Evolutionary conservation across 2,113 vertebrate species (phyloP), one percentile per base, ranked within the genome.

Genomic region (Erinaceus europaeus): DNA sequence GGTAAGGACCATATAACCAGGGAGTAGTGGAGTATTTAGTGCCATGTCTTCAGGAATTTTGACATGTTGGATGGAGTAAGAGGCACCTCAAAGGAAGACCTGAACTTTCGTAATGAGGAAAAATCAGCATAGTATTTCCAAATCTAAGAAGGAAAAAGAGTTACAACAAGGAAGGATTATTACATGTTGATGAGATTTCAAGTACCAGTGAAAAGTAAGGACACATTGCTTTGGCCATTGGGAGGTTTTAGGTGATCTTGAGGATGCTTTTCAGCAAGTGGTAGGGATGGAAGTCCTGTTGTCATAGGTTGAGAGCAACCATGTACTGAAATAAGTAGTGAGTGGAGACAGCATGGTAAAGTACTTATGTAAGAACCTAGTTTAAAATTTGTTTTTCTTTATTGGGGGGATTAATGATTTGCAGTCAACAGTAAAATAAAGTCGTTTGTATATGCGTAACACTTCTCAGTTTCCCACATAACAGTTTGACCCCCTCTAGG

Each of bases 281-380:
- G 25, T 82, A 13, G 40, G 59, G 1, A 38, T 53, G 18, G 40
- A 46, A 82, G 23, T 75, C 36, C 27, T 55, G 48, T 57, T 59
- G 8, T 90, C 53, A 65, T 80, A 89, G 52, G 17, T 65, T 89
- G 76, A 83, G 82, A 84, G 17, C 59, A 76, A 78, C 29, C 73
- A 80, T 73, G 5, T n/a, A 34, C 14, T 17, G 59, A 17, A 53
- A 36, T 91, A 17, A 21, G 1, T 77, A 62, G 11, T 67, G 75
- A 81, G 32, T 76, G 50, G 50, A 86, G 38, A 40, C 72, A 68
- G 46, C 48, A 65, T 81, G 29, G 36, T 67, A 53, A n/a, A 59
- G 38, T 62, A 40, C 36, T 86, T 23, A 53, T 83, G 77, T 74
- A 81, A 78, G 36, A 77, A 79, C 2, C 48, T 21, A 46, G 17